Base-by-base conservation (phyloP, 2,797 vertebrate genomes). In the Neosilurus mollespiculum region DNA sequence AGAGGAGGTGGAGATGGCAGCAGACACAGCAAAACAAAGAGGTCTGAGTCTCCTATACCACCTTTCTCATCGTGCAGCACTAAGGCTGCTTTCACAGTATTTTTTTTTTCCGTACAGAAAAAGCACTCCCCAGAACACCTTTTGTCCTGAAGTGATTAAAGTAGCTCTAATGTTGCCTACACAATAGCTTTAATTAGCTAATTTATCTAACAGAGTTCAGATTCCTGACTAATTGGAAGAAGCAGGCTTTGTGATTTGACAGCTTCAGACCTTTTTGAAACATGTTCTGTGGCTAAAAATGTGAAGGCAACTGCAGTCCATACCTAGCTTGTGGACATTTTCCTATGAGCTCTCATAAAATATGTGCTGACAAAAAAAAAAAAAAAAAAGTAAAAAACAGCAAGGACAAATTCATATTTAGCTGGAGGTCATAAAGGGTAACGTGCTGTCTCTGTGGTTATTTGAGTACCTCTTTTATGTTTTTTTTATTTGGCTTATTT, bases 11-110 rank as follows among this genome's bases (percentile, higher is more conserved):
- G 98, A 95, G 97, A 87, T 99, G 98, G 98, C 97, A 99, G 86
- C 98, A 99, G 92, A 99, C 97, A 0, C 97, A 99, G 87, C 98
- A 99, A 92, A 99, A 99, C 93, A 99, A 99, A 86, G 98, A 99
- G 98, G 98, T 99, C 64, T 87, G 94, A 90, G 49, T 37, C 22
- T 53, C 15, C 30, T 81, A 34, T 58, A 49, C 22, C 15, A 58
- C 30, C 8, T 58, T 71, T 18, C 30, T 37, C 10, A 22, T 59
- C 20, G 58, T 76, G 26, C 54, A 59, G 72, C 53, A 73, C 8
- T 53, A 53, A 24, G 22, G 8, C 59, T 80, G 43, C 53, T 73
- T 73, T 20, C 20, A 77, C 20, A 14, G 9, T 10, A 56, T 8
- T 30, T 75, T n/a, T 24, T 72, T 9, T 59, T 14, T 37, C 3